These are phyloP conservation scores for Barypeithes pellucidus DNA, from an alignment of 2,888 invertebrate species.

Conservation along the genomic window DNA sequence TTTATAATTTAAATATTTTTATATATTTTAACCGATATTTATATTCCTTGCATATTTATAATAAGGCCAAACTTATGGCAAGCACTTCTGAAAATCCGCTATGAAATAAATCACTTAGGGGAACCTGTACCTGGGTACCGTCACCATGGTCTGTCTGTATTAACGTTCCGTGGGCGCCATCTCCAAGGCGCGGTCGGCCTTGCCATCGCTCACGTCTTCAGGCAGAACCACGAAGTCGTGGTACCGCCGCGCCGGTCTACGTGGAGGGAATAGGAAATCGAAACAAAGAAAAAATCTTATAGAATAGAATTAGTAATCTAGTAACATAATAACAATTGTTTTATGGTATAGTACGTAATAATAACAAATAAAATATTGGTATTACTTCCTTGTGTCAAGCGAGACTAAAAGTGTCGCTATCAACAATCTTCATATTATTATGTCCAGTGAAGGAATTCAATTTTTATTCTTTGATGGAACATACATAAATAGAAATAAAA, in stretches of 20 bases:
- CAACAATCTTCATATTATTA: no score
- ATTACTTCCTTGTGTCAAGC: no score
- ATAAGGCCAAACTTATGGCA: slow-evolving; percentile 9
- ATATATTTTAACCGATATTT: background rate
- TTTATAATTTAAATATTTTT: no score
- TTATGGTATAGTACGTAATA: no score
- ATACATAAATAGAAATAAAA: no score
- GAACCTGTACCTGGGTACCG: slow-evolving; percentile 54
- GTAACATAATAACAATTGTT: no score
- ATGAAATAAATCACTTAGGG: slow-evolving; percentile 33
- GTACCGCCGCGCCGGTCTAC: slow-evolving; percentile 44
- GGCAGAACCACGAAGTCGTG: slow-evolving; percentile 20
- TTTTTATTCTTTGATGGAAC: no score
- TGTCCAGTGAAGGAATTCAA: no score
- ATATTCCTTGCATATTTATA: background rate
- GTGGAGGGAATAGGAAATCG: slow-evolving; percentile 32
- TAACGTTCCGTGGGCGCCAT: slow-evolving; percentile 63
- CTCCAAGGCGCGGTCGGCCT: slow-evolving; percentile 64
- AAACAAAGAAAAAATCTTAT: background rate
- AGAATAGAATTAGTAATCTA: background rate
- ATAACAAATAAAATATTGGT: no score
- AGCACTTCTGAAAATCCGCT: slow-evolving; percentile 53
- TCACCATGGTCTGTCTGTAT: slow-evolving; percentile 45
- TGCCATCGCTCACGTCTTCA: slow-evolving; percentile 62
- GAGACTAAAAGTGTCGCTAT: no score